A percentile compares a stretch with the other conserved stretches of the same genome.
These are phyloP conservation scores for Oscheius sp. DNA, from an alignment of 2,888 invertebrate species.

Conservation along the genomic window DNA sequence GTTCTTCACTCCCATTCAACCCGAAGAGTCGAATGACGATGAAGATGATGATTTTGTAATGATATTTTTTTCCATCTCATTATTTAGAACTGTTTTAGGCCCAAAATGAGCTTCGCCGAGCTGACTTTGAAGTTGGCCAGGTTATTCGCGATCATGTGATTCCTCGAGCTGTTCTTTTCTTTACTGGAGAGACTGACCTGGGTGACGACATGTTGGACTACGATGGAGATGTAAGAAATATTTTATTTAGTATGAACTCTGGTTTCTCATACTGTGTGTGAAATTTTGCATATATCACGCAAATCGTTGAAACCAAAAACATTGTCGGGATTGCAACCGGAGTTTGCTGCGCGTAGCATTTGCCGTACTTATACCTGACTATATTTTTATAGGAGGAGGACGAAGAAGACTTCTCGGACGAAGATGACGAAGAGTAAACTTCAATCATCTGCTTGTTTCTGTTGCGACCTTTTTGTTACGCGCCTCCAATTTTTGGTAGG, in stretches of 20 bases:
- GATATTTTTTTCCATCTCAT: not conserved
- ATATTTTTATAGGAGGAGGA: slow-evolving; percentile 38
- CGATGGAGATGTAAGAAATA: slow-evolving; percentile 37
- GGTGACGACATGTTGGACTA: slow-evolving; percentile 48
- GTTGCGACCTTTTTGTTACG: slow-evolving; percentile 35
- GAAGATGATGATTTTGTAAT: slow-evolving; percentile 48
- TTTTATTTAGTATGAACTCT: not conserved
- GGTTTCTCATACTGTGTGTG: slow-evolving; percentile 27
- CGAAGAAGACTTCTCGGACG: slow-evolving; percentile 39
- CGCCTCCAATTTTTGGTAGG: slow-evolving; percentile 29
- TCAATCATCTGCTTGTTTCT: slow-evolving; percentile 24
- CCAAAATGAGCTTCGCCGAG: slow-evolving; percentile 86
- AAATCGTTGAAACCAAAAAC: slow-evolving; percentile 10
- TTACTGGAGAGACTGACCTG: slow-evolving; percentile 81
- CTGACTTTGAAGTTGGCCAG: slow-evolving; percentile 98
- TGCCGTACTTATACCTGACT: slow-evolving; percentile 36
- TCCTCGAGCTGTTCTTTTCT: slow-evolving; percentile 95
- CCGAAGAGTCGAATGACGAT: slow-evolving; percentile 54
- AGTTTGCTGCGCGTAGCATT: not conserved
- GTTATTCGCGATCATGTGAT: slow-evolving; percentile 95
- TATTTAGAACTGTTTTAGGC: slow-evolving; percentile 76
- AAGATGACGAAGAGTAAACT: slow-evolving; percentile 44
- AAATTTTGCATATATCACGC: slow-evolving; percentile 4
- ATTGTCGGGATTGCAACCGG: slow-evolving; percentile 35
- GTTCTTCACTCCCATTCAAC: slow-evolving; percentile 90